Conservation (phyloP, 2,888 invertebrate genomes). For the Plagodis pulveraria region DNA sequence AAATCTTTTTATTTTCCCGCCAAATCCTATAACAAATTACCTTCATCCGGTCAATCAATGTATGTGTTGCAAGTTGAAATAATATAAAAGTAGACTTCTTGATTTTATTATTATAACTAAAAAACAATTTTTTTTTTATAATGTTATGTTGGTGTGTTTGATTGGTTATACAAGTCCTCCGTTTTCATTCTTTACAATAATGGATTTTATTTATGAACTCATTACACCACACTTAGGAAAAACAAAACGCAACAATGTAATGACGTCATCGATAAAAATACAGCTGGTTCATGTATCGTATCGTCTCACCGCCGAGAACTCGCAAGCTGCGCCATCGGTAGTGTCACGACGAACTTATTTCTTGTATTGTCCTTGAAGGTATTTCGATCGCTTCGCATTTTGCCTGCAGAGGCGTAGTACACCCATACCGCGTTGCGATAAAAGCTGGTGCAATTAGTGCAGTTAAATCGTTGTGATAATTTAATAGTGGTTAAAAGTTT, state of each 20-base stretch:
- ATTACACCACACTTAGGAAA: constrained; percentile 27
- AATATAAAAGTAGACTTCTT: too few relatives aligned
- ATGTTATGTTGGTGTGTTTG: too few relatives aligned
- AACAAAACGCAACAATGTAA: constrained; percentile 60
- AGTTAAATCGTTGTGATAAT: constrained; percentile 9
- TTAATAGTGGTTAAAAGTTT: constrained; percentile 42
- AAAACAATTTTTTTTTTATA: too few relatives aligned
- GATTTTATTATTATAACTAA: too few relatives aligned
- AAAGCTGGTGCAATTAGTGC: constrained; percentile 40
- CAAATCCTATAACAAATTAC: too few relatives aligned
- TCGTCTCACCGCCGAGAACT: constrained; percentile 51
- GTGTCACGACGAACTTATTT: constrained; percentile 43
- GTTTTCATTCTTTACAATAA: too few relatives aligned
- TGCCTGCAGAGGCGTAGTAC: constrained; percentile 49
- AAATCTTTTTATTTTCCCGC: too few relatives aligned
- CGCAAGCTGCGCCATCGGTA: constrained; percentile 48
- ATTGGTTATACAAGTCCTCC: too few relatives aligned
- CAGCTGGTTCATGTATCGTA: constrained; percentile 53
- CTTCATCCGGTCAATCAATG: too few relatives aligned
- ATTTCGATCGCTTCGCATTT: constrained; percentile 56
- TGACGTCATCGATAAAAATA: constrained; percentile 78
- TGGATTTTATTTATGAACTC: neutral
- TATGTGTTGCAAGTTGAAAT: too few relatives aligned
- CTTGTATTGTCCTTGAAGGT: constrained; percentile 57
- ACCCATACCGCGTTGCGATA: constrained; percentile 33